A percentile compares a stretch with the other conserved stretches of the same genome.
These are phyloP conservation scores for Cuculus canorus DNA, from an alignment of 2,797 vertebrate species.

Conservation along the genomic window DNA sequence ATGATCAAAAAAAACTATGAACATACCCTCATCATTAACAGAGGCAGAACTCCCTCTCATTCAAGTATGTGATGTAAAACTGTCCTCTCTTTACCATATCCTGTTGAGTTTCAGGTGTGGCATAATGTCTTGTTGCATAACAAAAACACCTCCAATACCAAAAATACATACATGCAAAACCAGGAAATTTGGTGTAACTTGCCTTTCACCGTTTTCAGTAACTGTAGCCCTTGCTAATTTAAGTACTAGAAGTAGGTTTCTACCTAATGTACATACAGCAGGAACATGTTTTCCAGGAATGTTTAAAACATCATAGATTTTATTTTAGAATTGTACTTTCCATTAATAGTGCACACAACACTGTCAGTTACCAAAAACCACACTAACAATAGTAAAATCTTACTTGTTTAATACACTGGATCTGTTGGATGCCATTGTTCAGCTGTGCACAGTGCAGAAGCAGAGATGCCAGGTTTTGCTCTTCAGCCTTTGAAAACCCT, in stretches of 20 bases:
- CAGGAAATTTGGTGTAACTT: background rate
- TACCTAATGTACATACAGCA: accelerated
- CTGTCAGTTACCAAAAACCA: background rate
- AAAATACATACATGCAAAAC: background rate
- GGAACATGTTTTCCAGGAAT: background rate
- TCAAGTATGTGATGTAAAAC: background rate
- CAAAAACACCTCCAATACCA: background rate
- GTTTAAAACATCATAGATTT: background rate
- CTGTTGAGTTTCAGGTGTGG: background rate
- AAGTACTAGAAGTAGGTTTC: background rate
- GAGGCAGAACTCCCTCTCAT: background rate
- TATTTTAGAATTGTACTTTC: background rate
- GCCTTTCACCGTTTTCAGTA: background rate
- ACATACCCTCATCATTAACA: background rate
- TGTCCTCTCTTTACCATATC: background rate
- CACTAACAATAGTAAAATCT: background rate
- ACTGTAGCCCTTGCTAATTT: background rate
- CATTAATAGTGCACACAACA: background rate
- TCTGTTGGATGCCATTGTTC: slow-evolving; percentile 88
- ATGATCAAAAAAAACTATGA: background rate
- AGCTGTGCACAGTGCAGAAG: slow-evolving; percentile 84
- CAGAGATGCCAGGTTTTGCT: slow-evolving; percentile 81
- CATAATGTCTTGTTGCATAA: background rate
- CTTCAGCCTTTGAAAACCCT: slow-evolving; percentile 78
- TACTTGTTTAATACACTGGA: slow-evolving; percentile 91